Evolutionary conservation across 2,113 vertebrate genomes (phyloP), one percentile per base, ranked within the genome.

Genomic region (Rhea pennata): DNA sequence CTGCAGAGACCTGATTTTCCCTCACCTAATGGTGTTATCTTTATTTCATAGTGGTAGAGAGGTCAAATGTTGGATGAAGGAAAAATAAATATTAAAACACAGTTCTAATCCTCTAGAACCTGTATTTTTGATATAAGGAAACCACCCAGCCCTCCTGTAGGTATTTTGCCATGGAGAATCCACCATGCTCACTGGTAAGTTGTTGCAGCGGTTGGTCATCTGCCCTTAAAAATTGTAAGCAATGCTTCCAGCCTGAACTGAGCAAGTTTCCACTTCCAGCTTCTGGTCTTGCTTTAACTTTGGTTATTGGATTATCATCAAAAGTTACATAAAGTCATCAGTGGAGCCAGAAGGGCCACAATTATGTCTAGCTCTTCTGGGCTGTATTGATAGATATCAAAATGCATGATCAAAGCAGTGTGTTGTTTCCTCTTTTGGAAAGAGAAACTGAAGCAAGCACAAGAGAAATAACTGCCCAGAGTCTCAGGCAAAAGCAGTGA

Each of bases 251-350:
- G 64, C 20, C 19, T 77, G 71, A 90, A 42, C 39, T 54, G 39
- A 39, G 92, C 61, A 56, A 1, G 1, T 61, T 84, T 87, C 20
- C 12, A 13, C 50, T 65, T 91, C 53, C 29, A 83, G 7, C 15
- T 84, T 17, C 74, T 62, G 10, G 7, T 89, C 31, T n/a, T 53
- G 5, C 88, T 95, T 84, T 65, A 88, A 24, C 22, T 88, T 44
- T 86, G 31, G 15, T 10, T 90, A 27, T 70, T 74, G 24, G 4
- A 26, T n/a, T 22, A n/a, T 69, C 73, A 84, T 75, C 48, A 62
- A 58, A 81, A 92, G 67, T 58, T 88, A 36, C 0, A 0, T 29
- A 42, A 11, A 62, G 23, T 70, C 39, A 19, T 31, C 2, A 2
- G 26, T 46, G 21, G 48, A 92, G 27, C 8, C n/a, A 51, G 24